A percentile compares a stretch with the other conserved stretches of the same genome.
Conservation (phyloP, 2,113 vertebrate genomes). For the Sigmodon hispidus region DNA sequence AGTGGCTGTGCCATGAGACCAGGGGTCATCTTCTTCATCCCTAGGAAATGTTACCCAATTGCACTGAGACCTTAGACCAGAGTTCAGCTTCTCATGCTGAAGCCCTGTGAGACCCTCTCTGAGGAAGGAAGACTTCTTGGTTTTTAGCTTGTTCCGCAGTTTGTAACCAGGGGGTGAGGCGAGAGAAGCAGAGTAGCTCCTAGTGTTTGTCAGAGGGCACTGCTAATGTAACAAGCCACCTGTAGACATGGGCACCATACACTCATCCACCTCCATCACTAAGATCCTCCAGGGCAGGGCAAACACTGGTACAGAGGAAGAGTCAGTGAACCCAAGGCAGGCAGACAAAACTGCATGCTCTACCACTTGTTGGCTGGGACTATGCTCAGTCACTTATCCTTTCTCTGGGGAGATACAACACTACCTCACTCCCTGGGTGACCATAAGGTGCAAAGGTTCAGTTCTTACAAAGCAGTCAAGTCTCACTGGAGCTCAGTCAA, state of each 20-base stretch:
- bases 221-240: accelerated
- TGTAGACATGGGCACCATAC: accelerated
- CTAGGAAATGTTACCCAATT: accelerated
- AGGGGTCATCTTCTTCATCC: background rate
- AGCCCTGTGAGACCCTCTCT: background rate
- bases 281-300: background rate
- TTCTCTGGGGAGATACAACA: background rate
- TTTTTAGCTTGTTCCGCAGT: too few relatives aligned
- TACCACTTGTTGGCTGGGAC: background rate
- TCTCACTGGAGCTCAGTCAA: background rate
- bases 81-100: accelerated
- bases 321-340: too few relatives aligned
- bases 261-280: too few relatives aligned
- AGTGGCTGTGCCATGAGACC: background rate
- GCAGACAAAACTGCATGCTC: accelerated
- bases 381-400: background rate
- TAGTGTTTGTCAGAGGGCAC: accelerated
- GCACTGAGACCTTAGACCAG: background rate
- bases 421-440: accelerated
- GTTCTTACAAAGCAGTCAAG: background rate
- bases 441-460: background rate
- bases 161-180: too few relatives aligned
- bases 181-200: background rate
- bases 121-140: too few relatives aligned
- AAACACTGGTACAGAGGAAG: too few relatives aligned